Base-by-base conservation (phyloP, 2,797 vertebrate genomes). In the Lates japonicus region DNA sequence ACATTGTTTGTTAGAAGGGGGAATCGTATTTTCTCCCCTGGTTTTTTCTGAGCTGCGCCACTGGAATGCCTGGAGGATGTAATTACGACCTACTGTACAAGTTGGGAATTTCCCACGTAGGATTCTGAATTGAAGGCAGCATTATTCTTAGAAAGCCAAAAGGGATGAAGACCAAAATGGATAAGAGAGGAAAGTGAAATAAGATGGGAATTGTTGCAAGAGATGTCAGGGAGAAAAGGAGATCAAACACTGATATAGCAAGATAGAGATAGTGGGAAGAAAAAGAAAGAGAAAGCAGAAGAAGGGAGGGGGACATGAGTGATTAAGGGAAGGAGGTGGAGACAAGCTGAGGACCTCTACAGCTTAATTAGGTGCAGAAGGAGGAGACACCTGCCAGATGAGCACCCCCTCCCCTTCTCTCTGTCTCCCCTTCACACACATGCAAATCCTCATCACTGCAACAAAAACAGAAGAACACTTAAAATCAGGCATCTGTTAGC, bases 381-480 rank as follows among this genome's bases (percentile, higher is more conserved):
- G 70, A 88, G 85, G 80, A 73, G 84, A 77, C 85, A 87, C 85
- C 90, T 93, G 88, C 88, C 83, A 85, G 54, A 87, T 84, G 62
- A 89, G 55, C 76, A 41, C 70, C 75, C 72, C 49, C 69, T 7
- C 57, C 25, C 31, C 31, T 29, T 10, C 7, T 37, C 31, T 19
- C 20, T 22, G 13, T 55, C 14, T 62, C 29, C 14, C 51, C 4
- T 64, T 54, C 66, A 52, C 31, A 70, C 81, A 74, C 37, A 44
- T 31, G 29, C 46, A 67, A 71, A 59, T 76, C 64, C 57, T 48
- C 4, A 42, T 71, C n/a, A 60, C 25, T 70, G 16, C 35, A 63
- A 48, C 64, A 81, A 65, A 59, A n/a, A 25, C 29, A 22, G 42
- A 25, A 73, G 20, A 73, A 72, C 72, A 73, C 78, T 73, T 75